A percentile compares a stretch with the other conserved stretches of the same genome.
Evolutionary conservation across 23 tunicate genomes (phyloP).

Genomic region (Trididemnum nubilum): DNA sequence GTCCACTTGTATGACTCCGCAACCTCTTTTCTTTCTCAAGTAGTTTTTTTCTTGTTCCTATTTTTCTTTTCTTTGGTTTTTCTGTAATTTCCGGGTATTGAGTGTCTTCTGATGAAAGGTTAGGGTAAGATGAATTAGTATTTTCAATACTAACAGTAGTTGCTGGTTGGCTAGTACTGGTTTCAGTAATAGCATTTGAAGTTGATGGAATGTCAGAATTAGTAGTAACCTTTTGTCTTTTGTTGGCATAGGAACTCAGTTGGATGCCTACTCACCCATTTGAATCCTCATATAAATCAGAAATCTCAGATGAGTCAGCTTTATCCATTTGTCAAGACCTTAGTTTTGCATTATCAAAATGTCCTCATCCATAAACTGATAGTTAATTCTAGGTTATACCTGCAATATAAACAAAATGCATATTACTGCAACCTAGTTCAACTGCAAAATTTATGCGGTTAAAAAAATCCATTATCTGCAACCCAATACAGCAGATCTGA

Average conservation of each 20-base stretch:
- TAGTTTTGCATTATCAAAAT: too few relatives aligned
- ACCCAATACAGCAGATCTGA: too few relatives aligned
- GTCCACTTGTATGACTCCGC: slow-evolving; percentile 14
- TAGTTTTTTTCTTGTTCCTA: background rate
- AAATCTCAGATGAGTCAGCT: too few relatives aligned
- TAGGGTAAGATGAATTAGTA: background rate
- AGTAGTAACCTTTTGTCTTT: background rate
- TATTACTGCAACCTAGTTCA: too few relatives aligned
- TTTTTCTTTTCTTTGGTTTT: background rate
- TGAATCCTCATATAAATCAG: background rate
- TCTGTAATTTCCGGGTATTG: slow-evolving; percentile 3
- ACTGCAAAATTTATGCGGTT: too few relatives aligned
- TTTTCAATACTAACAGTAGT: background rate
- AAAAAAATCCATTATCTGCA: too few relatives aligned
- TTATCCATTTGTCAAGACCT: too few relatives aligned
- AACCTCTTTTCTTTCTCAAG: background rate
- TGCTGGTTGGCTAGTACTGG: background rate
- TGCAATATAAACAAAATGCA: too few relatives aligned
- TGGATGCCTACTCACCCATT: background rate
- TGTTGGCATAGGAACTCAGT: background rate
- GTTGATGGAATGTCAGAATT: background rate
- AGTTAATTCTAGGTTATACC: background rate
- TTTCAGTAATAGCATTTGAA: background rate
- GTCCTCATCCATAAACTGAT: background rate
- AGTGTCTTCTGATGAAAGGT: slow-evolving; percentile 6